Evolutionary conservation across 2,888 invertebrate genomes (phyloP), one percentile per base, ranked within the genome.

Genomic region (Galerucella pusilla): DNA sequence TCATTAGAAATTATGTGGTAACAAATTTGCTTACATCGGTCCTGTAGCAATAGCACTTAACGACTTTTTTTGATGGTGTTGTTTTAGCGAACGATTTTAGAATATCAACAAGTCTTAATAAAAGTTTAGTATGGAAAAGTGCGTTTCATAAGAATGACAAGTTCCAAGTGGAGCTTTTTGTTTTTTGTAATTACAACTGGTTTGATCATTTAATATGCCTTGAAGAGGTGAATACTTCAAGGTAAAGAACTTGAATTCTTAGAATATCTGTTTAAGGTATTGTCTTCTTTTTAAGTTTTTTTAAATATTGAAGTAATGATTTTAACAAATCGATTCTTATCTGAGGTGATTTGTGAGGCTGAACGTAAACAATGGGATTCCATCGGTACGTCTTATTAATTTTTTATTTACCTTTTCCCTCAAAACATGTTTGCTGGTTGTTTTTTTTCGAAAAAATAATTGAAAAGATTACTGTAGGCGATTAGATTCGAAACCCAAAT

Each of bases 201-300:
- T 65, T 20, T 9, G 9, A 46, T 65, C 64, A 65, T n/a, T 46
- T 46, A 65, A 65, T 65, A 46, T 45, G 35, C 45, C 63, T 63
- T 63, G 16, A 63, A 63, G 35, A 6, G 42, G n/a, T 28, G n/a
- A 60, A 60, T 28, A 60, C 60, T 35, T 35, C 9, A 35, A 20
- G 12, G 1, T 28, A 42, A 63, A 63, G 57, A 63, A 42, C 63
- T 60, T n/a, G 63, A 35, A 63, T 42, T 9, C 7, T 63, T 63
- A 5, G n/a, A 42, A 16, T 63, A 42, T 10, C 63, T 42, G n/a
- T 63, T 63, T 63, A 63, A 14, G 63, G n/a, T 42, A 42, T 63
- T 63, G 35, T 63, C 14, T 49, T 49, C 7, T 60, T 60, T 60
- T 60, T 9, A 2, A 59, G n/a, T 14, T 52, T 52, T n/a, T n/a